Percentiles rank a stretch among this genome's conserved stretches.
Conservation (phyloP, 2,113 vertebrate species). For the Polyodon spathula region DNA sequence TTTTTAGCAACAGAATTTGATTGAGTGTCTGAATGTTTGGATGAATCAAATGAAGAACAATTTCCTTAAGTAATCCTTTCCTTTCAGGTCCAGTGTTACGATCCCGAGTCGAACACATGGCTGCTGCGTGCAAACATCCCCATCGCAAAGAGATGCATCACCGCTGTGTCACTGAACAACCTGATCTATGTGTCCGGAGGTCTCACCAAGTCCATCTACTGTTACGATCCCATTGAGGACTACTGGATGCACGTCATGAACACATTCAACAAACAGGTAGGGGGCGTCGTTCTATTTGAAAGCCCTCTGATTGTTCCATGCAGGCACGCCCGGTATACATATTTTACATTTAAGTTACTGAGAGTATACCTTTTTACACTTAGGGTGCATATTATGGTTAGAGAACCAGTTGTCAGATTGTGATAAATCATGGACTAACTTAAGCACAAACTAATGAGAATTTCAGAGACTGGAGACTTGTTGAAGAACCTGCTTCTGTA, state of each 20-base stretch:
- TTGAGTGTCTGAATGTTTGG: background rate
- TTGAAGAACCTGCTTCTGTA: no score
- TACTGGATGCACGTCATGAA: slow-evolving; percentile 96
- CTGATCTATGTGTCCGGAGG: slow-evolving; percentile 93
- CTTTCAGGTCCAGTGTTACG: slow-evolving; percentile 88
- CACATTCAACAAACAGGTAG: slow-evolving; percentile 93
- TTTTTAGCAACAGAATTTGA: no score
- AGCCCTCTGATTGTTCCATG: background rate
- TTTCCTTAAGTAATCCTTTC: slow-evolving; percentile 9
- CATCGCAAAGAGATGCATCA: slow-evolving; percentile 93
- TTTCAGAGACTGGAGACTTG: no score
- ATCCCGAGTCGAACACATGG: slow-evolving; percentile 83
- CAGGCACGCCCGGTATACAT: background rate
- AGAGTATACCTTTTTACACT: no score
- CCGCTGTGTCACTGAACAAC: slow-evolving; percentile 89
- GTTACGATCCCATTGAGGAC: slow-evolving; percentile 90
- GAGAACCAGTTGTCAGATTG: no score
- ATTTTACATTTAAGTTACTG: no score
- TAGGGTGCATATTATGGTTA: no score
- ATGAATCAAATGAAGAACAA: no score
- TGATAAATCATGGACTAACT: no score
- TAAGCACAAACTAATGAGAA: no score
- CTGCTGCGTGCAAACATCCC: slow-evolving; percentile 88
- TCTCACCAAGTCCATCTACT: slow-evolving; percentile 90
- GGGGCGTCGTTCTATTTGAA: background rate